These are phyloP conservation scores for Salarias fasciatus DNA, from an alignment of 2,797 vertebrate species.

Conservation along the genomic window DNA sequence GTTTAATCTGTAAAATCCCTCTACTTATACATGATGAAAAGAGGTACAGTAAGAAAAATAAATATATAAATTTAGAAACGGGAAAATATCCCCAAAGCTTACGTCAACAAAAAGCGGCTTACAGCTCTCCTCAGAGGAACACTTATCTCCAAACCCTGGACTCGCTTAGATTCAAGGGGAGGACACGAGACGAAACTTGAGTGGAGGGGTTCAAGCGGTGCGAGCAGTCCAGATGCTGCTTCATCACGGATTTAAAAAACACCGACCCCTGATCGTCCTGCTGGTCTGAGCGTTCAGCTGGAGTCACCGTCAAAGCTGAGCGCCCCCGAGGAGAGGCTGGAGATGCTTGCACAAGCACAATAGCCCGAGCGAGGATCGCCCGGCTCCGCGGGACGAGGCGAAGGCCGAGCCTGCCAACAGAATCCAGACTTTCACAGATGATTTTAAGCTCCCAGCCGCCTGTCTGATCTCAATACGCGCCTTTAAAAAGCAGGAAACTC, in stretches of 20 bases:
- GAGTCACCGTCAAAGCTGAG: conserved; percentile 53
- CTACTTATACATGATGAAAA: conserved; percentile 53
- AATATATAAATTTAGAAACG: conserved; percentile 30
- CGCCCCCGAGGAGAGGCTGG: conserved; percentile 17
- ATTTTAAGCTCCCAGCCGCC: conserved; percentile 24
- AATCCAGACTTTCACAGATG: conserved; percentile 28
- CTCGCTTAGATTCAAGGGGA: conserved; percentile 29
- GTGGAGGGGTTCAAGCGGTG: conserved; percentile 39
- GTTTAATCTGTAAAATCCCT: conserved; percentile 65
- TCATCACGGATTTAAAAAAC: conserved; percentile 47
- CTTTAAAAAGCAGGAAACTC: conserved; percentile 1
- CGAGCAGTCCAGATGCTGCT: conserved; percentile 42
- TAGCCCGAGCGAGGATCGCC: conserved; percentile 33
- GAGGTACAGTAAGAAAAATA: conserved; percentile 43
- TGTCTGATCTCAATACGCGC: conserved; percentile 20
- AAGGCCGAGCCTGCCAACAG: conserved; percentile 37
- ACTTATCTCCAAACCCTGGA: conserved; percentile 49
- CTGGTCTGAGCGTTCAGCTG: conserved; percentile 43
- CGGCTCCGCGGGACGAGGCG: conserved; percentile 40
- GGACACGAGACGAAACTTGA: conserved; percentile 41
- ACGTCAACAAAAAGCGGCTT: conserved; percentile 68
- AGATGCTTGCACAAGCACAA: conserved; percentile 38
- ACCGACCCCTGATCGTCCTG: conserved; percentile 26
- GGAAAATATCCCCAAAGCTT: conserved; percentile 48
- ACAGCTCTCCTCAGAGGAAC: conserved; percentile 36